phyloP scores from a whole-genome alignment of 2,888 invertebrate species.

The Nomada goodeniana region DNA sequence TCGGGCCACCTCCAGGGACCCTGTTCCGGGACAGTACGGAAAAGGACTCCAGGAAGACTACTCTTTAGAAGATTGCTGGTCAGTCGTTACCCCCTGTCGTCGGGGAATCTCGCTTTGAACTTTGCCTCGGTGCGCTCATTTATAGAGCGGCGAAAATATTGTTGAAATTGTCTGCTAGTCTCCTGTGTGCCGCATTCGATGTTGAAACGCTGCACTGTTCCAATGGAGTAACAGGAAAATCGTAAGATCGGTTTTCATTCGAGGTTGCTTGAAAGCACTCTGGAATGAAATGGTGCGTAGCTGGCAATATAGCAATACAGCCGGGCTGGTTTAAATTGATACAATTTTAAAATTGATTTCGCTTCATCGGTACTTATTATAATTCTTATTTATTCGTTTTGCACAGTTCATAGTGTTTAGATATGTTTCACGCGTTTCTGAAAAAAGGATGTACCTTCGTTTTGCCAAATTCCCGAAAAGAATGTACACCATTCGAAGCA shows the following conservation, averaged over 20 bases:
- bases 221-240: background rate
- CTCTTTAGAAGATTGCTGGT: conserved; percentile 81
- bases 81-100: conserved; percentile 53
- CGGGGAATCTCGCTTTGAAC: conserved; percentile 46
- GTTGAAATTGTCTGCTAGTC: background rate
- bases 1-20: conserved; percentile 78
- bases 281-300: too few species aligned
- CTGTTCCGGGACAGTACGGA: conserved; percentile 77
- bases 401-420: background rate
- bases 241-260: too few species aligned
- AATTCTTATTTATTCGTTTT: background rate
- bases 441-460: too few species aligned
- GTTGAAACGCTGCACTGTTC: too few species aligned
- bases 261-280: too few species aligned
- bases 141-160: background rate
- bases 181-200: background rate
- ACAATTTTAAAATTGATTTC: background rate
- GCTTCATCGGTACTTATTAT: background rate
- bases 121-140: conserved; percentile 28
- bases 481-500: too few species aligned
- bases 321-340: background rate
- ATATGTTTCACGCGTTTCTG: too few species aligned
- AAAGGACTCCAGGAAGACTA: conserved; percentile 81
- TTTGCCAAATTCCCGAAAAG: too few species aligned
- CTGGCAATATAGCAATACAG: too few species aligned